Percentiles rank a stretch among this genome's conserved stretches.
Conservation (phyloP, 1,140 invertebrate species). For the Pachyrhynchus sulphureomaculatus region DNA sequence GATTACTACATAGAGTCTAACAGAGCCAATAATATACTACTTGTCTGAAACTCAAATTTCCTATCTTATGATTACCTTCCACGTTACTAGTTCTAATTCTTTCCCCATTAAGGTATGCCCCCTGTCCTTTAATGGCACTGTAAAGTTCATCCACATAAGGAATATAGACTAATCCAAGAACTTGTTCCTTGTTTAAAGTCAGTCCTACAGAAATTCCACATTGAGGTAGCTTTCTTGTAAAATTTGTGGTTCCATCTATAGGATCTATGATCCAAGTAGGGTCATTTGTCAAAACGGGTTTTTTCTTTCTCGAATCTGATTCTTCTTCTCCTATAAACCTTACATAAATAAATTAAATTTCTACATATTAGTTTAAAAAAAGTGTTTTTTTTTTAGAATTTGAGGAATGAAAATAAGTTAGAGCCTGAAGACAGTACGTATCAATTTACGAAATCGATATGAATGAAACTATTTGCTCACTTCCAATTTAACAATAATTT, state of each 20-base stretch:
- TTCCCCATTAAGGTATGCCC: constrained; percentile 73
- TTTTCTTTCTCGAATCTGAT: constrained; percentile 57
- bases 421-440: no score
- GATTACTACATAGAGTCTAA: no score
- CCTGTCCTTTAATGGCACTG: constrained; percentile 67
- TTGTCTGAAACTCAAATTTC: no score
- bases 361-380: no score
- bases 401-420: no score
- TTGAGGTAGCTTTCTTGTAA: constrained; percentile 66
- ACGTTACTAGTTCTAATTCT: constrained; percentile 53
- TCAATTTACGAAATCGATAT: no score
- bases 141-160: constrained; percentile 73
- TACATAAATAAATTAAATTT: constrained; percentile 19
- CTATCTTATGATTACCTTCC: constrained; percentile 2
- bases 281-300: constrained; percentile 66
- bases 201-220: constrained; percentile 67
- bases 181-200: constrained; percentile 63
- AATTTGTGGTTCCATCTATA: constrained; percentile 75
- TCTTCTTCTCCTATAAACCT: constrained; percentile 87
- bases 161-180: constrained; percentile 75
- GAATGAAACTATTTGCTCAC: no score
- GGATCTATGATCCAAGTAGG: constrained; percentile 91
- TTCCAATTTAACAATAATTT: no score
- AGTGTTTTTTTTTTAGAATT: no score
- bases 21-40: no score